Percentiles rank a stretch among this genome's conserved stretches.
These are phyloP conservation scores for Orestias chungarensis DNA, from an alignment of 2,797 vertebrate genomes.

Conservation along the genomic window DNA sequence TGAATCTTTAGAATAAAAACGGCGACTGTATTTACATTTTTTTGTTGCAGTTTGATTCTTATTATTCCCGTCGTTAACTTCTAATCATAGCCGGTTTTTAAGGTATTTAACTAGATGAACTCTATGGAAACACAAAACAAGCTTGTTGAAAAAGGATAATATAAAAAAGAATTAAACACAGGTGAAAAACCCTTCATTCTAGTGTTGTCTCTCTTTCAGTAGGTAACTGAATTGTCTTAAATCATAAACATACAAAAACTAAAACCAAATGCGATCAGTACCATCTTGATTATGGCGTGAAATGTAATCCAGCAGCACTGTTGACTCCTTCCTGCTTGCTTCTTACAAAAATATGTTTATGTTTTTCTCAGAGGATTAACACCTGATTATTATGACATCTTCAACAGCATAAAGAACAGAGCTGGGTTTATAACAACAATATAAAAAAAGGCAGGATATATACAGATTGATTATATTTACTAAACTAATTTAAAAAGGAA, in stretches of 20 bases:
- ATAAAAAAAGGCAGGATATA: background rate
- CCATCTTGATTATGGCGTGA: background rate
- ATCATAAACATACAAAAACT: background rate
- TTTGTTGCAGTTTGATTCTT: background rate
- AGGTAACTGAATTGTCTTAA: background rate
- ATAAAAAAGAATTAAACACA: background rate
- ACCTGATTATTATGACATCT: background rate
- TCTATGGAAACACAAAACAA: background rate
- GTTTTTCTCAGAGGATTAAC: constrained; percentile 7
- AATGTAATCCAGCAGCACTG: constrained; percentile 4
- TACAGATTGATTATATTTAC: background rate
- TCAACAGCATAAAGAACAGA: background rate
- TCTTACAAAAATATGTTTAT: background rate
- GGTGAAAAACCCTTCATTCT: background rate
- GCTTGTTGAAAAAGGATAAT: background rate
- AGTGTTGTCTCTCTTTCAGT: background rate
- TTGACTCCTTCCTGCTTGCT: background rate
- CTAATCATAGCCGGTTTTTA: background rate
- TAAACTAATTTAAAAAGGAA: background rate
- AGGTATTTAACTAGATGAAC: background rate
- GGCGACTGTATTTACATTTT: background rate
- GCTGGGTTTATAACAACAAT: background rate
- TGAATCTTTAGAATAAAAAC: background rate
- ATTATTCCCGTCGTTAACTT: background rate
- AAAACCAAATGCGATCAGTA: background rate